Percentiles rank a stretch among this genome's conserved stretches.
Evolutionary conservation across 2,797 vertebrate genomes (phyloP).

Genomic region (Echeneis naucrates): DNA sequence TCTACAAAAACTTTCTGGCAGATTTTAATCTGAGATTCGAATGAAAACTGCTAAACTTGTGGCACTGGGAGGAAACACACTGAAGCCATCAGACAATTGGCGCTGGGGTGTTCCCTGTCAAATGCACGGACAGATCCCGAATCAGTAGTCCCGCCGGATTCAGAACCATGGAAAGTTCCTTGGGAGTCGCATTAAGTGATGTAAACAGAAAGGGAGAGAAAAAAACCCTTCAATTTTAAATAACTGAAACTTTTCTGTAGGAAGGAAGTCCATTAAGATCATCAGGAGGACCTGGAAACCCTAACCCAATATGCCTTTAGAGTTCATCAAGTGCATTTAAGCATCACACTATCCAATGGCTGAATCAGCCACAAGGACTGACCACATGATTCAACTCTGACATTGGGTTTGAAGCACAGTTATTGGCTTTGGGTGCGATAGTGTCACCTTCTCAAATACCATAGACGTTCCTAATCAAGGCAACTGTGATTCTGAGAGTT

Average conservation of each 20-base stretch:
- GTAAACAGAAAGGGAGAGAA: background rate
- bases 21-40: background rate
- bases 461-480: background rate
- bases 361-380: constrained; percentile 1
- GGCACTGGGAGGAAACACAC: background rate
- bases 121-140: constrained; percentile 14
- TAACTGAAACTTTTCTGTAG: background rate
- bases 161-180: constrained; percentile 30
- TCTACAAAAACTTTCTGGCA: background rate
- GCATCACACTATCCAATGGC: background rate
- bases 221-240: background rate
- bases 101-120: background rate
- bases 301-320: constrained; percentile 8
- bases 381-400: background rate
- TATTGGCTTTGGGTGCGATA: background rate
- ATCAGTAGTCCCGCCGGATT: background rate
- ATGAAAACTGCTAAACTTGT: background rate
- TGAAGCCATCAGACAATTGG: background rate
- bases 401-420: constrained; percentile 7
- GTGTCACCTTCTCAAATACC: background rate
- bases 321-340: constrained; percentile 20
- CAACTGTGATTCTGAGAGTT: constrained; percentile 1
- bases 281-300: constrained; percentile 12
- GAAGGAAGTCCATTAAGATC: background rate
- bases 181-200: background rate